Evolutionary conservation across 2,113 vertebrate species (phyloP).

Genomic region (Neoarius graeffei): DNA sequence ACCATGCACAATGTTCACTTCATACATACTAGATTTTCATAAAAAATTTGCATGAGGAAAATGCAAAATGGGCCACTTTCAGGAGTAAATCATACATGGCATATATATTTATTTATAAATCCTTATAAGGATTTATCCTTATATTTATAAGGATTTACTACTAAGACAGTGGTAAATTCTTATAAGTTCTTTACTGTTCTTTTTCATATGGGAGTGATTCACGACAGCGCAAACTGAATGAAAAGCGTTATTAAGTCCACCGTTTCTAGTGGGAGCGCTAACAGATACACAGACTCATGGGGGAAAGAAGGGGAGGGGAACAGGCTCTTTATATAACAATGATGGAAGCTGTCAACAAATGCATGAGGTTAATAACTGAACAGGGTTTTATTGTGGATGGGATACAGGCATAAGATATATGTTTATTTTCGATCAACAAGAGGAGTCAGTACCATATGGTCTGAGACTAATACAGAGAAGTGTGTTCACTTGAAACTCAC

Average conservation of each 20-base stretch:
- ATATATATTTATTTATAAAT: too few relatives aligned
- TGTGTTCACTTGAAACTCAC: not conserved
- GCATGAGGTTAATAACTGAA: constrained; percentile 53
- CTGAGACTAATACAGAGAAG: not conserved
- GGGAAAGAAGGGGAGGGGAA: not conserved
- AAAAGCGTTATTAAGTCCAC: constrained; percentile 46
- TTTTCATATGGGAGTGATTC: too few relatives aligned
- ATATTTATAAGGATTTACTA: too few relatives aligned
- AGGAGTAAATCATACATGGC: too few relatives aligned
- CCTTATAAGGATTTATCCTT: too few relatives aligned
- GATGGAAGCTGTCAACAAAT: constrained; percentile 50
- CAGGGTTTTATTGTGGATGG: constrained; percentile 53
- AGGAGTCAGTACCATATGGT: not conserved
- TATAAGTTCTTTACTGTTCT: too few relatives aligned
- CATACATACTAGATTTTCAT: too few relatives aligned
- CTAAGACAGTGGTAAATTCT: too few relatives aligned
- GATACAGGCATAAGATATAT: not conserved
- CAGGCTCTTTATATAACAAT: constrained; percentile 56
- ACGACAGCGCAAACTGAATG: constrained; percentile 54
- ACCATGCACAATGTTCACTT: too few relatives aligned
- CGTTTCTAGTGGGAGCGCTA: constrained; percentile 42
- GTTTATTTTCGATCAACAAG: not conserved
- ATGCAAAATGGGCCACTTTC: too few relatives aligned
- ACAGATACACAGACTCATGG: constrained; percentile 47
- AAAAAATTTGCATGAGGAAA: too few relatives aligned